Evolutionary conservation across 2,797 vertebrate species (phyloP), one percentile per base, ranked within the genome.

Genomic region (Trachops cirrhosus): DNA sequence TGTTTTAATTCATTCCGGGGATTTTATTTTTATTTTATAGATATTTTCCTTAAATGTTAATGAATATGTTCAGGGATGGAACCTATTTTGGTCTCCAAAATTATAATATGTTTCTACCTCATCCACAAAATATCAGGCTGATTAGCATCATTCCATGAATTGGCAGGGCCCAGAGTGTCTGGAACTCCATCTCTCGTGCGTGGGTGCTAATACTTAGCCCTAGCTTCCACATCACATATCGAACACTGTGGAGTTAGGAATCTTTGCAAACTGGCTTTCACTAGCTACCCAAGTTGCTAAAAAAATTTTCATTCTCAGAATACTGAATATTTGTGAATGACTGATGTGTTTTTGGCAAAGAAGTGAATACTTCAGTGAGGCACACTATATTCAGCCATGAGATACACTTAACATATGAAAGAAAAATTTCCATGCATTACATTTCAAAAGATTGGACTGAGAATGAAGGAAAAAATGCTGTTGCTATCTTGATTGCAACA

Each of bases 241-340:
- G 78, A 96, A 97, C 70, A 85, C 62, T n/a, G 29, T 12, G 50
- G 91, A 97, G 88, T 93, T 96, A 93, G 79, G 97, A 98, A 95
- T 97, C 90, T 91, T 97, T 91, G 95, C 92, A 97, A 97, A 96
- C 79, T 97, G 96, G 96, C 95, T 95, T 97, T 89, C 48, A 88
- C 68, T 77, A 96, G 71, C 93, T 89, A 97, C 62, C 90, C 91
- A 96, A 96, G 96, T 48, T 96, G 95, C 96, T 97, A 93, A 96
- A 97, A 93, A 97, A 91, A 79, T 5, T 24, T 97, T 97, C 95
- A 97, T 97, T 97, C 97, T 97, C 95, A 97, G 97, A 97, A 73
- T 87, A 92, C 95, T 90, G 97, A 96, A 97, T 98, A 98, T 97
- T 98, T 97, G 97, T 97, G 97, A 98, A 98, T 98, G 97, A 97